Conservation (phyloP, 2,113 vertebrate genomes). For the Clarias gariepinus region DNA sequence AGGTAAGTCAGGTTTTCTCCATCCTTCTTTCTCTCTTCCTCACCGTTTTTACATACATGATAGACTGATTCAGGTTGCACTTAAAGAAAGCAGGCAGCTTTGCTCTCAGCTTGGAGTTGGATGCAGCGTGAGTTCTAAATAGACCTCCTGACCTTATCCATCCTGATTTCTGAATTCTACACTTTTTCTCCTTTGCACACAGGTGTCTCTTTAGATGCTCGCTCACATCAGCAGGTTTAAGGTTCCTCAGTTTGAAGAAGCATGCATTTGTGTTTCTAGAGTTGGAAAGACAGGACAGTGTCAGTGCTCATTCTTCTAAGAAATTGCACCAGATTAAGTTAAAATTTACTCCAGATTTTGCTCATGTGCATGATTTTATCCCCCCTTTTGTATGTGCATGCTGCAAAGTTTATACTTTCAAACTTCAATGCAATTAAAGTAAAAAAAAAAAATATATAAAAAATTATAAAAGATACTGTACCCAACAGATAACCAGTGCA, state of each 20-base stretch:
- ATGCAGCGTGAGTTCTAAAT: conserved; percentile 13
- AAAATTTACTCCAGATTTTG: background rate
- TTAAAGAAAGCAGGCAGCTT: conserved; percentile 14
- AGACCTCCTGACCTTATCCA: conserved; percentile 3
- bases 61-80: conserved; percentile 4
- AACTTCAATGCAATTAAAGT: background rate
- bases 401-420: background rate
- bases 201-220: conserved; percentile 38
- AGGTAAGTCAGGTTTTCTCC: conserved; percentile 60
- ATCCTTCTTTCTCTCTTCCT: conserved; percentile 50
- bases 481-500: background rate
- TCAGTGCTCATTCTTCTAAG: conserved; percentile 33
- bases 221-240: background rate
- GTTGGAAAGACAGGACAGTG: conserved; percentile 17
- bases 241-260: background rate
- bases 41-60: conserved; percentile 5
- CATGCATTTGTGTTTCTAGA: conserved; percentile 14
- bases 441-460: background rate
- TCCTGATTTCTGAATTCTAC: conserved; percentile 21
- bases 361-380: background rate
- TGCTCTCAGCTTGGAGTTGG: conserved; percentile 46
- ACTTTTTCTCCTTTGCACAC: conserved; percentile 23
- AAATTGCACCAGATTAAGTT: background rate
- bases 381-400: background rate
- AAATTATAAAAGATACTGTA: background rate